These are phyloP conservation scores for Henricia sp. DNA, from an alignment of 53 echinoderm and acorn worm species.

Conservation along the genomic window DNA sequence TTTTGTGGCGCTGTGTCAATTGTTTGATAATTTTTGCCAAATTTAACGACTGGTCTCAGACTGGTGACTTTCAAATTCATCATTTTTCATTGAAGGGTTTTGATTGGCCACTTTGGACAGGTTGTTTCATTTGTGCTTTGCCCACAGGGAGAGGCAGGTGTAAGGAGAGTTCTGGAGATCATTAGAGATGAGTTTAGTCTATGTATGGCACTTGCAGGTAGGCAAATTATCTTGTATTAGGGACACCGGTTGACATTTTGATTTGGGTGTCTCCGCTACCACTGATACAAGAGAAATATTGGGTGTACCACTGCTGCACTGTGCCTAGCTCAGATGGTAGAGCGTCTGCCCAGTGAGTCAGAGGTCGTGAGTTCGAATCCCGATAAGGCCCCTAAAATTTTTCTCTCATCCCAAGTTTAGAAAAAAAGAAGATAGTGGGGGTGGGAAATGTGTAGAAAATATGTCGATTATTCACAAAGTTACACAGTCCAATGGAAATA, in stretches of 20 bases:
- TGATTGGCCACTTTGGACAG: background rate
- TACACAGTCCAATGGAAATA: background rate
- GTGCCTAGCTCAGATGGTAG: background rate
- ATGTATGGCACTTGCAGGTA: constrained; percentile 82
- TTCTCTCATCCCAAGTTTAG: too few relatives aligned
- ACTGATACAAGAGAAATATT: background rate
- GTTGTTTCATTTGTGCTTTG: background rate
- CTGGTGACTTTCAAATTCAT: too few relatives aligned
- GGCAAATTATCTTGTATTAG: background rate
- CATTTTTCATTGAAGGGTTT: too few relatives aligned
- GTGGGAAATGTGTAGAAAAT: too few relatives aligned
- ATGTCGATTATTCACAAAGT: too few relatives aligned
- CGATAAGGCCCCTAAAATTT: too few relatives aligned
- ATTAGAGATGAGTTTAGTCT: constrained; percentile 78
- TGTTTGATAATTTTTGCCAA: background rate
- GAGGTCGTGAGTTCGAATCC: too few relatives aligned
- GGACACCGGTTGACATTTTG: too few relatives aligned
- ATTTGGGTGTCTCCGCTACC: background rate
- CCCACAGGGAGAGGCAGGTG: constrained; percentile 81
- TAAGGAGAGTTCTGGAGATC: constrained; percentile 74
- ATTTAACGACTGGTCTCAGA: background rate
- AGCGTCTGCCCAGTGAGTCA: too few relatives aligned
- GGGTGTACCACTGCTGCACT: background rate
- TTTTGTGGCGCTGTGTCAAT: background rate
- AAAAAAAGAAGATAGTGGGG: too few relatives aligned